phyloP scores from a whole-genome alignment of 2,888 invertebrate genomes.

The Yponomeuta malinellus region DNA sequence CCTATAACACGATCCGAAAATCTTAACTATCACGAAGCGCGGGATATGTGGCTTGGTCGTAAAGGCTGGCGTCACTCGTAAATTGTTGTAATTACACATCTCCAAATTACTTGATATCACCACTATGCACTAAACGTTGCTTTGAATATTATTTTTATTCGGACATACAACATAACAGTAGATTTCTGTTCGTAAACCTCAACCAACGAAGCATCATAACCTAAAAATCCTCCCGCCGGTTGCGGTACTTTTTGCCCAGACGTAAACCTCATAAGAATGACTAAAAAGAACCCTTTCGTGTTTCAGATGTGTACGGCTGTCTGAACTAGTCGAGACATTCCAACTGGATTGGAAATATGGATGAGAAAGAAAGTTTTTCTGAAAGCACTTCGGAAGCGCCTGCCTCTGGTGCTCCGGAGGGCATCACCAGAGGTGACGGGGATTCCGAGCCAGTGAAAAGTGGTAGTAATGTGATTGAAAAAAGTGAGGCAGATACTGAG shows the following conservation, averaged over 20 bases:
- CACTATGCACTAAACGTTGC: neutral
- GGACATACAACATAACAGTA: neutral
- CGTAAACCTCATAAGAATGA: conserved; percentile 19
- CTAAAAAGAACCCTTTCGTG: conserved; percentile 20
- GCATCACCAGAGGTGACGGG: conserved; percentile 22
- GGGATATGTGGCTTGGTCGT: conserved; percentile 52
- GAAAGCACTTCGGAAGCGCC: conserved; percentile 2
- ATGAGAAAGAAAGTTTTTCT: conserved; percentile 44
- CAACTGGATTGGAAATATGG: conserved; percentile 52
- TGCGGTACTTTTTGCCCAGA: conserved; percentile 27
- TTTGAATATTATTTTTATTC: neutral
- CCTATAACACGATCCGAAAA: neutral
- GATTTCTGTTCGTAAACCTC: neutral
- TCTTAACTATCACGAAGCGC: conserved; percentile 47
- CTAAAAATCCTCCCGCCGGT: conserved; percentile 58
- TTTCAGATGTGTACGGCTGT: conserved; percentile 45
- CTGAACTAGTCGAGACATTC: conserved; percentile 31
- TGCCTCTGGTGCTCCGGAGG: conserved; percentile 6
- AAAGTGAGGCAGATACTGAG: conserved; percentile 25
- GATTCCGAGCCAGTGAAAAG: neutral
- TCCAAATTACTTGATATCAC: neutral
- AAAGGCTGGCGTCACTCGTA: conserved; percentile 45
- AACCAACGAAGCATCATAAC: conserved; percentile 37
- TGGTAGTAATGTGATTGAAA: conserved; percentile 14
- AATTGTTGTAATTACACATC: conserved; percentile 17